Evolutionary conservation across 2,888 invertebrate species (phyloP), one percentile per base, ranked within the genome.

Genomic region (Saturnia japonica): DNA sequence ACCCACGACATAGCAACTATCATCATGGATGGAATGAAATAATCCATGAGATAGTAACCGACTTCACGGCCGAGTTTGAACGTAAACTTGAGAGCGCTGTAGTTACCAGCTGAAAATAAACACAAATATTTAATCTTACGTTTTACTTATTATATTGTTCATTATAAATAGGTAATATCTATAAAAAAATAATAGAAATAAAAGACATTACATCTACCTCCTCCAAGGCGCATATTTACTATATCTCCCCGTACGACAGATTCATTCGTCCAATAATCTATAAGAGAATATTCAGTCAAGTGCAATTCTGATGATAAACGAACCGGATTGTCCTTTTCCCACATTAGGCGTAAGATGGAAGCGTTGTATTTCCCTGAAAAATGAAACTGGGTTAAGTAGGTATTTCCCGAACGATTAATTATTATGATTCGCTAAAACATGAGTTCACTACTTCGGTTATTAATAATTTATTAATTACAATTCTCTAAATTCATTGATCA

Each of bases 1-100:
- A 98, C 97, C 97, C 97, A 98, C 0, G 97, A 97, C 80, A 97
- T 97, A 9, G 96, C 96, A 2, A 98, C 97, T 79, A 98, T 96
- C 84, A 98, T 95, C 94, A 97, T 97, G 11, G 97, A 97, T 3
- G 98, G 98, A 74, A 98, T 95, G 79, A 97, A 98, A 85, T 97
- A 98, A 82, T 98, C 97, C 96, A 98, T 96, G 74, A 98, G 94
- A 85, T 98, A 98, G 85, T 96, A 97, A 42, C 97, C 97, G 76
- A 97, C 97, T 91, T 97, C 97, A 67, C 97, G 95, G 0, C 96
- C 96, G 67, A 98, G 88, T 81, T 96, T 96, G 80, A 97, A 97
- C 4, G 96, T 96, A 82, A 98, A 97, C 72, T 96, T 96, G 25
- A 97, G 93, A 0, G 96, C 95, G 82, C 97, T 97, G 88, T 97